A percentile compares a stretch with the other conserved stretches of the same genome.
Evolutionary conservation across 2,797 vertebrate genomes (phyloP).

Genomic region (Takifugu rubripes): DNA sequence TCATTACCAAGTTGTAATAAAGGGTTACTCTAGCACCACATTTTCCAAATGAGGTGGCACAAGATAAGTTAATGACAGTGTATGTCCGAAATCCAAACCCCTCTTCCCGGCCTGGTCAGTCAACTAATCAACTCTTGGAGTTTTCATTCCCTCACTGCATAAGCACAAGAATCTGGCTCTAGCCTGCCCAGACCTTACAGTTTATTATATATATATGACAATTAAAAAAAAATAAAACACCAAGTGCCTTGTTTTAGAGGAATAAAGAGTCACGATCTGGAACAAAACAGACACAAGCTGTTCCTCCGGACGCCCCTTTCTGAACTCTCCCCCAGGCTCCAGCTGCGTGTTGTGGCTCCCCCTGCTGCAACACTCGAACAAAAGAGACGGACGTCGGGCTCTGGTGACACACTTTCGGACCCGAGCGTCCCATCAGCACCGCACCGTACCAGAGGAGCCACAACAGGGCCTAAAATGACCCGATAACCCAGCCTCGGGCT

Average conservation of each 20-base stretch:
- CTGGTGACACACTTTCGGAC: conserved; percentile 22
- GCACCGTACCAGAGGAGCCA: not conserved
- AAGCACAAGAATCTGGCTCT: conserved; percentile 45
- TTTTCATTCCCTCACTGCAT: conserved; percentile 60
- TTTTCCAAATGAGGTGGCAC: conserved; percentile 68
- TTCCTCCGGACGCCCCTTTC: conserved; percentile 6
- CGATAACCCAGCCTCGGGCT: too few relatives aligned
- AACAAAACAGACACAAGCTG: not conserved
- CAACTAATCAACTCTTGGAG: conserved; percentile 52
- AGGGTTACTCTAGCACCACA: conserved; percentile 71
- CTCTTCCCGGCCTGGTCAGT: conserved; percentile 64
- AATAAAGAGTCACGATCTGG: conserved; percentile 55
- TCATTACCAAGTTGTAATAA: conserved; percentile 65
- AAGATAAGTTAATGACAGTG: conserved; percentile 72
- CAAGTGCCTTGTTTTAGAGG: conserved; percentile 68
- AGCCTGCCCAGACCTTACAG: conserved; percentile 47
- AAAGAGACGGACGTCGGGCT: conserved; percentile 4
- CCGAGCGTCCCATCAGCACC: conserved; percentile 12
- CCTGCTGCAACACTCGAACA: conserved; percentile 65
- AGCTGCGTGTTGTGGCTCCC: conserved; percentile 66
- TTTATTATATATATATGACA: conserved; percentile 57
- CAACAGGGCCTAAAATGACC: not conserved
- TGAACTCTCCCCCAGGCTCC: conserved; percentile 12
- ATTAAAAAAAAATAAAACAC: conserved; percentile 46
- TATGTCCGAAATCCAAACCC: conserved; percentile 60